Base-by-base conservation (phyloP, 2,888 invertebrate species). In the Amblyteles armatorius region DNA sequence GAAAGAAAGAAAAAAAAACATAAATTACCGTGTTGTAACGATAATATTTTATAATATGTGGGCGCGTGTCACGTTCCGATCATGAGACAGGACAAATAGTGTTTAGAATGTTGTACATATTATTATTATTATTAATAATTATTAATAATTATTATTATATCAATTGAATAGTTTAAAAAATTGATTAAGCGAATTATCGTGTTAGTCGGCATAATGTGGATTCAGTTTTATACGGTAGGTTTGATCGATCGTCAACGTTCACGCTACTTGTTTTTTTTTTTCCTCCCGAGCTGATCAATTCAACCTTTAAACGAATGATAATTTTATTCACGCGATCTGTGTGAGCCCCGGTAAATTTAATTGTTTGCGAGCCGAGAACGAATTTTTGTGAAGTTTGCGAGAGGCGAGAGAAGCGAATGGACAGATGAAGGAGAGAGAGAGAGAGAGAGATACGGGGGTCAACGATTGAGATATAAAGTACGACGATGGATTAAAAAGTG, bases 141-240 rank as follows among this genome's bases (percentile, higher is more conserved):
- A 91, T 89, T 90, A 90, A 91, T 89, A 89, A 90, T 88, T 90
- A 91, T 91, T 91, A 92, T 90, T 92, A 90, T 91, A 91, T 90
- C 88, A 90, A 90, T 91, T 90, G 89, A 92, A 57, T 93, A 92
- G 92, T 92, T 93, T 92, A 91, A 93, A 91, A 48, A 90, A 92
- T 91, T 90, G 88, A 92, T 90, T 92, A 91, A 90, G 90, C 90
- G 90, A 91, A 74, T 90, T 87, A 90, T 90, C 90, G 90, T 90
- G 89, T 91, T 91, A 91, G 91, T 90, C 91, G 90, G 88, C 90
- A 90, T 92, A 91, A 91, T 91, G 90, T 91, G 90, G 88, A 92
- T 92, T 91, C 90, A 89, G 92, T 76, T 92, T 92, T 92, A 88
- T 91, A 92, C 89, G 89, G 82, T 90, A 90, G 84, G 81, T 86